Base-by-base conservation (phyloP, 2,888 invertebrate genomes). In the Parapristionchus giblindavisi region DNA sequence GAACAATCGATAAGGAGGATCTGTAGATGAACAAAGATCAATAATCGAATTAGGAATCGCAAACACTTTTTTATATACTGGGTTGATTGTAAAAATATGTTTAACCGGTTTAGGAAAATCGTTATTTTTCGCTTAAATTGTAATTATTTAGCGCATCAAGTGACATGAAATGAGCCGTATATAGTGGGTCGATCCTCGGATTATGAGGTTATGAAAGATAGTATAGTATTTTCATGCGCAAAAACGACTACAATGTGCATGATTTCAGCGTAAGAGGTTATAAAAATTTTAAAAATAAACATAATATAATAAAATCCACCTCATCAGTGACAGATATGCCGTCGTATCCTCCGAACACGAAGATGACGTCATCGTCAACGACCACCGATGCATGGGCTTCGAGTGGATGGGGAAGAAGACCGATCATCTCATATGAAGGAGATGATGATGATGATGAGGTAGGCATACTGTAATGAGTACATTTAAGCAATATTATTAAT, bases 341-440 rank as follows among this genome's bases (percentile, higher is more conserved):
- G 73, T 43, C 65, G 72, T 76, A 65, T 65, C 76, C 76, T 73
- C 76, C 76, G 48, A 80, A 48, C 4, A 80, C n/a, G 54, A 73
- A 66, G 38, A 81, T 75, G 29, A 60, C 56, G 66, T 76, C 71
- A 43, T 32, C 61, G 11, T 29, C 61, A n/a, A 76, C 38, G 21
- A 32, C 11, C 5, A 76, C 76, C 11, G 77, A 75, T 0, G 80
- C 76, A 58, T 83, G 81, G 4, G 81, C 80, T 75, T 80, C 80
- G 21, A 81, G 21, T n/a, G 80, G 54, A 48, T 40, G 60, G 27
- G 78, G 71, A 56, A 79, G 58, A 27, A 76, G 21, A 17, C 70
- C 51, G 29, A 54, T 40, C 54, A 78, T 75, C 36, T 61, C 61
- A 24, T 60, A 32, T 11, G 36, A 38, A 32, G 51, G 32, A n/a